phyloP scores from a whole-genome alignment of 1,140 invertebrate genomes.

The Drosophila lacertosa region DNA sequence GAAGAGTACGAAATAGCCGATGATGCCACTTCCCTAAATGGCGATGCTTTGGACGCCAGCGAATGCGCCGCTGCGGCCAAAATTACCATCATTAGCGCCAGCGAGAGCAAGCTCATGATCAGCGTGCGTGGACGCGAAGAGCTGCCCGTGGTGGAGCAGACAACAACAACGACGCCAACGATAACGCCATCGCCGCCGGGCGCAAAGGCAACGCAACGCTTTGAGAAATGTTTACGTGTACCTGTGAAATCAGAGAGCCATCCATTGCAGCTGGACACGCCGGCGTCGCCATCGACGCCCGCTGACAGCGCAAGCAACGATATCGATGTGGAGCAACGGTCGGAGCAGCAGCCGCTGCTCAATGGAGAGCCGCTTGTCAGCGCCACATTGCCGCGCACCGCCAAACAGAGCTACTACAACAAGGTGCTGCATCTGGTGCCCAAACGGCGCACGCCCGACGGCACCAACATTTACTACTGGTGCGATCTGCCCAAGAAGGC shows the following conservation, averaged over 20 bases:
- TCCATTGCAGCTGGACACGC: conserved; percentile 61
- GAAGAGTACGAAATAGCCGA: conserved; percentile 86
- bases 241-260: conserved; percentile 75
- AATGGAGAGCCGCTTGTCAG: conserved; percentile 50
- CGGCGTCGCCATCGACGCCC: not conserved
- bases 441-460: conserved; percentile 90
- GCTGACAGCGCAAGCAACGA: conserved; percentile 47
- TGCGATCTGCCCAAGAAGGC: conserved; percentile 88
- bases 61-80: conserved; percentile 61
- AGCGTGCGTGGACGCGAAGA: conserved; percentile 89
- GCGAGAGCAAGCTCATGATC: conserved; percentile 84
- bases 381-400: conserved; percentile 67
- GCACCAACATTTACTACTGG: conserved; percentile 93
- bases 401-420: conserved; percentile 70
- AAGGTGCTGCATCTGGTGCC: conserved; percentile 86
- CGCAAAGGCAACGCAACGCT: conserved; percentile 28
- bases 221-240: conserved; percentile 71
- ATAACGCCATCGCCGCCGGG: conserved; percentile 6
- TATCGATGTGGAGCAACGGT: conserved; percentile 44
- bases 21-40: conserved; percentile 85
- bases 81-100: conserved; percentile 83
- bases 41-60: conserved; percentile 48
- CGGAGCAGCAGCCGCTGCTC: conserved; percentile 38
- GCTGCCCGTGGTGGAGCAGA: conserved; percentile 85
- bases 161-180: conserved; percentile 16